Percentiles rank a stretch among this genome's conserved stretches.
Conservation (phyloP, 2,113 vertebrate genomes). For the Apodemus sylvaticus region DNA sequence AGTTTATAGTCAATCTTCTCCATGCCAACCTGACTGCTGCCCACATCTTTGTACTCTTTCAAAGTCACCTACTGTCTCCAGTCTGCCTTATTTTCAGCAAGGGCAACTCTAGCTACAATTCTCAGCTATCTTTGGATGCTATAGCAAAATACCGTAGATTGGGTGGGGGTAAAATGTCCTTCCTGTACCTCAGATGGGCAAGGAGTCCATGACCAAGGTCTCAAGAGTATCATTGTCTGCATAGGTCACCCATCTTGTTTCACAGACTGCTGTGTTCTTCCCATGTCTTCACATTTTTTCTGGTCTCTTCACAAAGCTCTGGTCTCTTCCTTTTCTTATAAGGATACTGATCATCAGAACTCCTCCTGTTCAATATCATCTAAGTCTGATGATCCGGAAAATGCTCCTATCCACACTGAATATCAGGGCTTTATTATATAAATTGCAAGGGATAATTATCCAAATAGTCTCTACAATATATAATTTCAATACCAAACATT, state of each 20-base stretch:
- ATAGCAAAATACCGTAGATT: background rate
- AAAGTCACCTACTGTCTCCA: background rate
- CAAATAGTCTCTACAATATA: background rate
- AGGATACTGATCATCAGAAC: background rate
- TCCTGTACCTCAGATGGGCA: background rate
- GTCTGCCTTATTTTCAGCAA: background rate
- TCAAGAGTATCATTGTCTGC: background rate
- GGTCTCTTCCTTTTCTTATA: background rate
- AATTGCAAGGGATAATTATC: background rate
- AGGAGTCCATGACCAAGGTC: background rate
- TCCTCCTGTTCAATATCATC: background rate
- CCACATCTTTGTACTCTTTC: background rate
- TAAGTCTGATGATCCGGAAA: background rate
- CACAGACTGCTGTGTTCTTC: background rate
- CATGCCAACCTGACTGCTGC: background rate
- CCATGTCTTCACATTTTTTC: background rate
- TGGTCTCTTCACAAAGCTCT: background rate
- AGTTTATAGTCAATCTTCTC: background rate
- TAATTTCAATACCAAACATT: background rate
- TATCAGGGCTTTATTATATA: background rate
- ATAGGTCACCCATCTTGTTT: background rate
- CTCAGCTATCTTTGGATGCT: background rate
- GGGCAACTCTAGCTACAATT: background rate
- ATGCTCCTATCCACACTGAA: background rate
- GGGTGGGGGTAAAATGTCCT: background rate